phyloP scores from a whole-genome alignment of 2,797 vertebrate genomes.

The Phaenicophaeus curvirostris region DNA sequence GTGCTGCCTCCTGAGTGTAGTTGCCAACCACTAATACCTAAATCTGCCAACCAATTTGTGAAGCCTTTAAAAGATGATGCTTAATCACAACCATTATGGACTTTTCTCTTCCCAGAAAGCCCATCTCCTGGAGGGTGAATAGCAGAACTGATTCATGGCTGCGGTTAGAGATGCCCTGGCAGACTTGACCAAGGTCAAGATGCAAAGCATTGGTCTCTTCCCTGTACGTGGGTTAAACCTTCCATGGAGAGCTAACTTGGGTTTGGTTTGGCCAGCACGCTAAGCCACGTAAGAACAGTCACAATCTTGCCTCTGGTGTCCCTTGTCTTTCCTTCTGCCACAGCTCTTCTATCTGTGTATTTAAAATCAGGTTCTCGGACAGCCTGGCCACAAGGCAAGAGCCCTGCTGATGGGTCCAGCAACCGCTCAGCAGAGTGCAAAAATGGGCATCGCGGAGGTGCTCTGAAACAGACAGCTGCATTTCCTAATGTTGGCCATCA shows the following conservation, averaged over 20 bases:
- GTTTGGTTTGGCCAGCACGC: background rate
- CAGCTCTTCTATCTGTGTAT: background rate
- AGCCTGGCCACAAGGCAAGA: fast-evolving
- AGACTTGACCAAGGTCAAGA: background rate
- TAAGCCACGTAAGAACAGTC: background rate
- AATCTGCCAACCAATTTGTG: background rate
- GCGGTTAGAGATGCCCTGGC: background rate
- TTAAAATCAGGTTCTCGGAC: background rate
- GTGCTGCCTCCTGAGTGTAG: background rate
- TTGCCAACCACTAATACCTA: background rate
- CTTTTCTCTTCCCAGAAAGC: background rate
- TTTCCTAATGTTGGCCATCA: background rate
- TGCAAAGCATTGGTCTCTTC: background rate
- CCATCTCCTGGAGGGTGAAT: background rate
- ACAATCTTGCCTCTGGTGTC: no score
- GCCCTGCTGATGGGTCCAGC: background rate
- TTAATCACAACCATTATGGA: background rate
- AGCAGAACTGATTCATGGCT: background rate
- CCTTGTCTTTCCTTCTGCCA: background rate
- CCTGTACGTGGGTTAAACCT: background rate
- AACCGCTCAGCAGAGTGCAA: background rate
- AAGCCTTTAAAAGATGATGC: background rate
- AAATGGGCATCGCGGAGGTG: background rate
- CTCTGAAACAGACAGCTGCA: fast-evolving
- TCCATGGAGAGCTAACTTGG: background rate